Evolutionary conservation across 2,797 vertebrate species (phyloP), one percentile per base, ranked within the genome.

Genomic region (Enteromius unitaeniatus): DNA sequence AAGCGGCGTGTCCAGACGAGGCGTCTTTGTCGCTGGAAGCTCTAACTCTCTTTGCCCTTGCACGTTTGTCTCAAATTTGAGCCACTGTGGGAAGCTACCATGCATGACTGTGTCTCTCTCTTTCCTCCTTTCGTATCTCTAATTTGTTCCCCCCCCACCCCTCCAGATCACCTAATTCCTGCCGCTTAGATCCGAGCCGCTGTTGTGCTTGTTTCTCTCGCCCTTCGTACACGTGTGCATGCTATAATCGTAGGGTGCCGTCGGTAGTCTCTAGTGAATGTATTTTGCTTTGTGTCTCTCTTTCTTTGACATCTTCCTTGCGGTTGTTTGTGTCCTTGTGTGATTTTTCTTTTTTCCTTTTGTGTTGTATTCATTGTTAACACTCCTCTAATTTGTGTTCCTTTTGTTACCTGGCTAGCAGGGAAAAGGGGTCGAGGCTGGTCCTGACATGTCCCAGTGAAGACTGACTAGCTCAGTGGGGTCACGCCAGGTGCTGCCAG

Each of bases 341-440:
- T 81, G 60, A 15, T 72, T 74, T 74, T 87, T 79, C 14, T 69
- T 21, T n/a, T 84, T 77, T 70, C 81, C 76, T 82, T 19, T 82
- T 75, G 17, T 83, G 69, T 69, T 87, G 42, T 79, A 82, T 79
- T 69, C 49, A 68, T 93, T 94, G 95, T 94, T 93, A 94, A 93
- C 94, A 91, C 88, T 91, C 93, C 94, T 97, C 97, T 99, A 98
- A 98, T 94, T 96, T 93, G 93, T 96, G 94, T 96, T 96, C 96
- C 96, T 98, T 97, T 96, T 99, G 97, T 99, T 96, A 97, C 97
- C 97, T 96, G 97, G 95, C 96, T 97, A 99, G 97, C 98, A 99
- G 97, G 97, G 93, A 92, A 97, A 96, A 95, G 97, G 95, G 95
- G 94, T 96, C 92, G 96, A 97, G 96, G 95, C 96, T 92, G 96